Base-by-base conservation (phyloP, 2,113 vertebrate genomes). In the Gymnobelideus leadbeateri region DNA sequence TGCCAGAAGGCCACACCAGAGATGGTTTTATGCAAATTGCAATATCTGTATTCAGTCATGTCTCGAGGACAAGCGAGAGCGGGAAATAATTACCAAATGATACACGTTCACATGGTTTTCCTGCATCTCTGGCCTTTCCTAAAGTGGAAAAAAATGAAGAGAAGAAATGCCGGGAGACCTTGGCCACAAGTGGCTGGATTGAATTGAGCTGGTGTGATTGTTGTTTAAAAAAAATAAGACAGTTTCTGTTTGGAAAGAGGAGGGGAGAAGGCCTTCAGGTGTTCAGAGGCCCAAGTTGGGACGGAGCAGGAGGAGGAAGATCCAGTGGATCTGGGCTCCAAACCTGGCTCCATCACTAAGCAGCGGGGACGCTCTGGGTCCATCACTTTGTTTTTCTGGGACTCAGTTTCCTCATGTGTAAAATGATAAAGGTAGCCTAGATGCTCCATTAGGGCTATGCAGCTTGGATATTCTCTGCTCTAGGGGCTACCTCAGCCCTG, bases 21-120 rank as follows among this genome's bases (percentile, higher is more conserved):
- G 98, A 98, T 98, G 98, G 98, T 98, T 98, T 98, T 98, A 98
- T 98, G 98, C 98, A 98, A 98, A 98, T 98, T 98, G 12, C 77
- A 96, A 95, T 98, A 97, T 98, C 97, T 97, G 98, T 97, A 98
- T 98, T 98, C 98, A 98, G 98, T 93, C 92, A 0, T 89, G 91
- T 98, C 95, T 91, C 96, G 97, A 98, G 98, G 98, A 98, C 96
- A 97, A 98, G 96, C 98, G 96, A n/a, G 68, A 77, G 68, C 96
- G 95, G 95, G 98, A 98, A 98, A 98, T 98, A 94, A 98, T 98
- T 98, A 98, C 98, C 98, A 98, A 98, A 98, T 99, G 98, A 98
- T 98, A 98, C 98, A 97, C 96, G 97, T 98, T 94, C 97, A 94
- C 93, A 97, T 96, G 95, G 94, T 96, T 98, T 96, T 93, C 96